These are phyloP conservation scores for Vulpes lagopus DNA, from an alignment of 2,113 vertebrate genomes.

Conservation along the genomic window DNA sequence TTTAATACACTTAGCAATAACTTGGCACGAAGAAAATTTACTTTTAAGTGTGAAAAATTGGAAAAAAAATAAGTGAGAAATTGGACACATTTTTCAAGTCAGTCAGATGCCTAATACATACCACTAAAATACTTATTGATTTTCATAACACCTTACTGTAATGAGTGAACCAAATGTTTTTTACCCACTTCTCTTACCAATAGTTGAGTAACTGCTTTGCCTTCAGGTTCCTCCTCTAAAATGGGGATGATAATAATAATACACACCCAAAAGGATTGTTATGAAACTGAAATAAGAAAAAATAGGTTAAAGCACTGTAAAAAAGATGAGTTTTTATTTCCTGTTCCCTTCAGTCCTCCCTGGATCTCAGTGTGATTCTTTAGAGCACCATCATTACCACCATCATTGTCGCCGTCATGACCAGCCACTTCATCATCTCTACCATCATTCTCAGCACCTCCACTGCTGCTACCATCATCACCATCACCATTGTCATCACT, in stretches of 20 bases:
- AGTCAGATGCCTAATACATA: background rate
- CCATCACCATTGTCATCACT: background rate
- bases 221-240: background rate
- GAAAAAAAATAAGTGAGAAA: background rate
- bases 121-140: background rate
- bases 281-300: background rate
- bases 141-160: background rate
- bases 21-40: background rate
- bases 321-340: background rate
- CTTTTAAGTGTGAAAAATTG: background rate
- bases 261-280: background rate
- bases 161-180: background rate
- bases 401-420: rapidly evolving
- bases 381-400: background rate
- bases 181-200: background rate
- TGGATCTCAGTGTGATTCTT: background rate
- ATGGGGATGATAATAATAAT: background rate
- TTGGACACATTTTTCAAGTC: background rate
- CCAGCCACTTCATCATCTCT: rapidly evolving
- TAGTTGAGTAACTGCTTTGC: background rate
- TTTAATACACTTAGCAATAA: background rate
- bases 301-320: background rate
- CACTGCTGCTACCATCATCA: background rate
- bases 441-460: too few species aligned
- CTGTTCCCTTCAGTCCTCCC: background rate